A percentile compares a stretch with the other conserved stretches of the same genome.
phyloP scores from a whole-genome alignment of 1,140 invertebrate species.

The Drosophila bipectinata region DNA sequence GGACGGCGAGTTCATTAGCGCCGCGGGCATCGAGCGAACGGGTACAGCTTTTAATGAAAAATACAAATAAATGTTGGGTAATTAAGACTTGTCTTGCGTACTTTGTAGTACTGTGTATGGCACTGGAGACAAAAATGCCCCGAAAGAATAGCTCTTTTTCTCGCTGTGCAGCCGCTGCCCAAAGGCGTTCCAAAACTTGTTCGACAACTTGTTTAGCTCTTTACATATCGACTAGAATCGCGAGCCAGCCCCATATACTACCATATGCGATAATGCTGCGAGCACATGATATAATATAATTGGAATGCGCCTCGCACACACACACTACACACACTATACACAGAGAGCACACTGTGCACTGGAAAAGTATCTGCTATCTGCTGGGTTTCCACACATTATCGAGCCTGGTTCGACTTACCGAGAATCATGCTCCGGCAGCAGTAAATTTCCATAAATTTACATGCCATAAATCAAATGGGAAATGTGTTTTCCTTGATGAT shows the following conservation, averaged over 20 bases:
- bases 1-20: constrained; percentile 74
- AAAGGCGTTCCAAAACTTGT: constrained; percentile 76
- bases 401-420: constrained; percentile 33
- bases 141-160: constrained; percentile 2
- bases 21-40: constrained; percentile 49
- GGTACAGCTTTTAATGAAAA: constrained; percentile 49
- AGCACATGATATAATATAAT: constrained; percentile 80
- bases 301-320: constrained; percentile 67
- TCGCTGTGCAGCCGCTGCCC: constrained; percentile 17
- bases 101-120: constrained; percentile 48
- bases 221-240: constrained; percentile 76
- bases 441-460: constrained; percentile 81
- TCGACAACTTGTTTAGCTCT: constrained; percentile 75
- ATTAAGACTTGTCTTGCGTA: constrained; percentile 71
- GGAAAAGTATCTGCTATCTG: constrained; percentile 40
- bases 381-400: constrained; percentile 66
- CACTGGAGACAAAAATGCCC: too few species aligned
- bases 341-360: not conserved
- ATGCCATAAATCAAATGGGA: constrained; percentile 79
- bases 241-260: constrained; percentile 55
- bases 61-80: constrained; percentile 79
- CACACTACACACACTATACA: constrained; percentile 9
- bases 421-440: constrained; percentile 50
- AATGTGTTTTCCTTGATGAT: constrained; percentile 64
- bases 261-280: constrained; percentile 77